phyloP scores from a whole-genome alignment of 2,113 vertebrate genomes.

The Sardina pilchardus region DNA sequence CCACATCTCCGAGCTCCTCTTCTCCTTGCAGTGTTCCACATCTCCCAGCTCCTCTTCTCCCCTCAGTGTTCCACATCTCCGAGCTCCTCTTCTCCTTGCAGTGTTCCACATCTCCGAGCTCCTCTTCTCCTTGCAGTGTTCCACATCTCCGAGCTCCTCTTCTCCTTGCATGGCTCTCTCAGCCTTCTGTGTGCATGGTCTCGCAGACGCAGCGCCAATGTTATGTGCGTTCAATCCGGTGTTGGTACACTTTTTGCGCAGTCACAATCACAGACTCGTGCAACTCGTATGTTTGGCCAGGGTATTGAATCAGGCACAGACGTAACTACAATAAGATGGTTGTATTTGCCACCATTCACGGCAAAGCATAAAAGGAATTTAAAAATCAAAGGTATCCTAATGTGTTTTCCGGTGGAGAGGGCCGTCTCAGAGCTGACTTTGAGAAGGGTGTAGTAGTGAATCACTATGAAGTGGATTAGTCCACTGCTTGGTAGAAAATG shows the following conservation, averaged over 20 bases:
- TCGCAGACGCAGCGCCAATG: background rate
- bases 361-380: background rate
- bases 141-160: background rate
- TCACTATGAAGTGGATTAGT: background rate
- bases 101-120: background rate
- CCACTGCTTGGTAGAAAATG: background rate
- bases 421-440: too few species aligned
- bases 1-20: background rate
- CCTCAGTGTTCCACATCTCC: background rate
- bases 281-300: background rate
- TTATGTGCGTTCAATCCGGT: background rate
- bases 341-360: background rate
- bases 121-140: background rate
- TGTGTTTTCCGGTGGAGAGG: background rate
- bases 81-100: background rate
- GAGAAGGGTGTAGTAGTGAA: background rate
- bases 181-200: background rate
- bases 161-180: background rate
- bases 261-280: background rate
- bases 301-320: background rate
- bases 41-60: background rate
- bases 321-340: background rate
- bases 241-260: background rate
- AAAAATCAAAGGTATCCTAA: background rate
- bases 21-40: background rate